These are phyloP conservation scores for Creontiades dilutus DNA, from an alignment of 2,888 invertebrate genomes.

Conservation along the genomic window DNA sequence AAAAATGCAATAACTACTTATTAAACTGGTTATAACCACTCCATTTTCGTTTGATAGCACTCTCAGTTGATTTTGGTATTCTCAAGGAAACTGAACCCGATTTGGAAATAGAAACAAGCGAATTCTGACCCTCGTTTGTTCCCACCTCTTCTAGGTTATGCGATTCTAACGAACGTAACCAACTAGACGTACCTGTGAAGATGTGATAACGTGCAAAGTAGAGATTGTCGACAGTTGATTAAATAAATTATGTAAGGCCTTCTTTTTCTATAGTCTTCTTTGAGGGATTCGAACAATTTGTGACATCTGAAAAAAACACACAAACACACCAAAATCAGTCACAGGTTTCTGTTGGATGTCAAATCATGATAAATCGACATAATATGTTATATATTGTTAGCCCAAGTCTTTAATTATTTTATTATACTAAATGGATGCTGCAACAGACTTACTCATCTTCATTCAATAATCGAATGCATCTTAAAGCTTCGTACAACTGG, in stretches of 20 bases:
- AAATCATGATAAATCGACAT: no score
- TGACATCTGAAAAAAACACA: conserved; percentile 81
- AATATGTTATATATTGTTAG: no score
- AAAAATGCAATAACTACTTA: no score
- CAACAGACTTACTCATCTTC: conserved; percentile 79
- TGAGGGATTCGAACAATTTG: conserved; percentile 86
- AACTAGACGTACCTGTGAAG: conserved; percentile 81
- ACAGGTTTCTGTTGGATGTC: no score
- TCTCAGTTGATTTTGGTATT: no score
- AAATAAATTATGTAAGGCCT: conserved; percentile 91
- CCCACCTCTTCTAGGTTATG: no score
- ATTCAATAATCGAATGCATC: conserved; percentile 83
- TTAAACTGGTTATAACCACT: no score
- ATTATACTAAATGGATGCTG: not conserved
- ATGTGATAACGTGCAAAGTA: conserved; percentile 87
- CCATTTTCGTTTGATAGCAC: no score
- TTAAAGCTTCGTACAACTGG: conserved; percentile 89
- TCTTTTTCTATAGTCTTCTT: conserved; percentile 87
- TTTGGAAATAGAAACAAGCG: no score
- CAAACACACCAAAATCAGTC: not conserved
- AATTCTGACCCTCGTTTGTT: no score
- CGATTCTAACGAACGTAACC: not conserved
- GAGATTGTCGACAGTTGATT: conserved; percentile 87
- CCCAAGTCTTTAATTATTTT: no score
- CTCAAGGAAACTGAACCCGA: no score